Evolutionary conservation across 2,113 vertebrate genomes (phyloP).

Genomic region (Asarcornis scutulata): DNA sequence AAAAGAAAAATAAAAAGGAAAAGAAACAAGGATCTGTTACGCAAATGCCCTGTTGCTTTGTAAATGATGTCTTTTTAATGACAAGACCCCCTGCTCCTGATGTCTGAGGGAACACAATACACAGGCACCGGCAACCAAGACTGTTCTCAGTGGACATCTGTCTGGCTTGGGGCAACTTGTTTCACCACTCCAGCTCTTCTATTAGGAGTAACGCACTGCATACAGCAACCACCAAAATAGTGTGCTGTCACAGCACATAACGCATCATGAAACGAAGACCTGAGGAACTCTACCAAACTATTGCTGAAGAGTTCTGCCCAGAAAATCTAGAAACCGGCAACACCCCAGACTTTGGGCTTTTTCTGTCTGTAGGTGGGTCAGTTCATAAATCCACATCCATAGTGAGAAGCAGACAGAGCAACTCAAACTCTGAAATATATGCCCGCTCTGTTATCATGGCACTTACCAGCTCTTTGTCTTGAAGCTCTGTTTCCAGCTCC

Average conservation of each 20-base stretch:
- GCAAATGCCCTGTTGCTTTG: neutral
- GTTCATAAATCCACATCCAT: neutral
- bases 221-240: neutral
- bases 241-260: neutral
- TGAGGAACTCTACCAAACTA: neutral
- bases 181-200: neutral
- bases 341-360: neutral
- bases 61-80: neutral
- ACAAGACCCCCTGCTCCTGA: neutral
- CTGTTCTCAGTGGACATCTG: neutral
- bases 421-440: neutral
- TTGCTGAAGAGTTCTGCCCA: neutral
- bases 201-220: neutral
- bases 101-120: neutral
- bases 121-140: neutral
- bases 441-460: neutral
- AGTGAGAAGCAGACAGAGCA: neutral
- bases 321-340: neutral
- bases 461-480: conserved; percentile 91
- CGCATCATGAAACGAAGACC: neutral
- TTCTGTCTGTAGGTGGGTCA: neutral
- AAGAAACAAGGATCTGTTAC: neutral
- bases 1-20: neutral
- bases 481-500: conserved; percentile 88
- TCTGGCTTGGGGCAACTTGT: neutral